A percentile compares a stretch with the other conserved stretches of the same genome.
phyloP scores from a whole-genome alignment of 2,797 vertebrate species.

The Melanotaenia boesemani region DNA sequence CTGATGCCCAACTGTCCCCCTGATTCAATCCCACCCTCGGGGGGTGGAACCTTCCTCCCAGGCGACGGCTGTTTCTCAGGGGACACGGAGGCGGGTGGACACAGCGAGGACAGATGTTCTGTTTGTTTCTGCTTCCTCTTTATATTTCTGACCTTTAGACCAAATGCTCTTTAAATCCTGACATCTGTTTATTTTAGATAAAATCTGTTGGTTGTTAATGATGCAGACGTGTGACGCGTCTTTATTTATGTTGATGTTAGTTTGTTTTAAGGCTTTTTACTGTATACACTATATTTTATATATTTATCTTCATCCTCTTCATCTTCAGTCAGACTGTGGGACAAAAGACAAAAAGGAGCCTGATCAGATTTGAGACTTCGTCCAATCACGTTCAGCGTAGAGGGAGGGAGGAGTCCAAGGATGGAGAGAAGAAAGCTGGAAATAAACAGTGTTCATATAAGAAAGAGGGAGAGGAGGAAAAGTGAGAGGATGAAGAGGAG shows the following conservation, averaged over 20 bases:
- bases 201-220: too few species aligned
- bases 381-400: constrained; percentile 19
- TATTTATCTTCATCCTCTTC: background rate
- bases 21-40: constrained; percentile 57
- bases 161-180: too few species aligned
- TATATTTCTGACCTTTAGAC: too few species aligned
- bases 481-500: constrained; percentile 4
- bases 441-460: background rate
- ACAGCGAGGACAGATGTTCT: constrained; percentile 21
- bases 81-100: constrained; percentile 24
- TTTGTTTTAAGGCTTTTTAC: too few species aligned
- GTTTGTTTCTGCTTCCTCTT: too few species aligned
- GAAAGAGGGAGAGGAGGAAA: background rate
- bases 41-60: constrained; percentile 40
- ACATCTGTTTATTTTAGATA: too few species aligned
- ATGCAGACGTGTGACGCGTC: too few species aligned
- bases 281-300: background rate
- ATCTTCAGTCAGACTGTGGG: background rate
- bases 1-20: constrained; percentile 57
- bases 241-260: too few species aligned
- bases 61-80: constrained; percentile 39
- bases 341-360: background rate
- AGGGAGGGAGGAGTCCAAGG: constrained; percentile 45
- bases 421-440: constrained; percentile 19
- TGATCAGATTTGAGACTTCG: background rate